phyloP scores from a whole-genome alignment of 2,113 vertebrate species.

The Empidonax alnorum region DNA sequence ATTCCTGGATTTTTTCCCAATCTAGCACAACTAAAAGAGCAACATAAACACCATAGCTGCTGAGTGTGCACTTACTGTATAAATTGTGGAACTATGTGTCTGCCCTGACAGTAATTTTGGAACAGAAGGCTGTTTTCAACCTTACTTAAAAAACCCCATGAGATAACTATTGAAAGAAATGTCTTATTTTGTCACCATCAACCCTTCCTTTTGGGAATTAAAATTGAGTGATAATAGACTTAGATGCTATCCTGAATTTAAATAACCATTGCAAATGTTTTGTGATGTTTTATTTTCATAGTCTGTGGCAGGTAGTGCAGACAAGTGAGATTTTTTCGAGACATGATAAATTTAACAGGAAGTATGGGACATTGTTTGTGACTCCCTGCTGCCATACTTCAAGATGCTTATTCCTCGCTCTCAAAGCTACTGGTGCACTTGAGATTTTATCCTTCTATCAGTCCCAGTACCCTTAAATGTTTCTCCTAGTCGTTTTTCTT shows the following conservation, averaged over 20 bases:
- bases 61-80: neutral
- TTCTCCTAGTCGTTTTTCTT: neutral
- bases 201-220: neutral
- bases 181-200: neutral
- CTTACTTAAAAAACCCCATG: fast-evolving
- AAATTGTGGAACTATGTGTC: neutral
- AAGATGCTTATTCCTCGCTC: neutral
- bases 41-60: neutral
- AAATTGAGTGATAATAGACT: neutral
- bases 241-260: neutral
- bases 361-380: neutral
- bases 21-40: neutral
- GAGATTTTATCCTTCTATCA: neutral
- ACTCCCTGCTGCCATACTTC: neutral
- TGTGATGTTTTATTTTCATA: neutral
- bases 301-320: neutral
- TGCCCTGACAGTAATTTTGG: neutral
- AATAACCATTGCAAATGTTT: neutral
- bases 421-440: neutral
- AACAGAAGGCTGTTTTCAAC: neutral
- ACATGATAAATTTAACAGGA: neutral
- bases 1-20: neutral
- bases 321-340: neutral
- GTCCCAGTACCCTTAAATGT: neutral
- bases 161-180: neutral